Conservation (phyloP, 2,113 vertebrate genomes). For the Tyto alba region DNA sequence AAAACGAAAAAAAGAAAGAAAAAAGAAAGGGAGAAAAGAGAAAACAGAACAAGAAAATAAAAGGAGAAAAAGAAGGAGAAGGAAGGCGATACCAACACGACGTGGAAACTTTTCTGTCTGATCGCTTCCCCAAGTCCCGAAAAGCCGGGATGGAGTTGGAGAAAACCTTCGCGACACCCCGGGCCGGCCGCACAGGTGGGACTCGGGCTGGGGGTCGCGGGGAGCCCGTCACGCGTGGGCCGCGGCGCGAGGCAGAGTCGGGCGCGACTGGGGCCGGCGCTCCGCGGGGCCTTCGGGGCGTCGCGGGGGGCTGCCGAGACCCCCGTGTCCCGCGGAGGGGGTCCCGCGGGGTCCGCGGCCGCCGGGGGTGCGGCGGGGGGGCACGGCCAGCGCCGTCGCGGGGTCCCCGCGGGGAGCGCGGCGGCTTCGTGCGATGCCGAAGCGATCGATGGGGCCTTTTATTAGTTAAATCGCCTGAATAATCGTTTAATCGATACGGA, state of each 20-base stretch:
- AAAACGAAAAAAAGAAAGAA: no score
- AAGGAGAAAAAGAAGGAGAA: not conserved
- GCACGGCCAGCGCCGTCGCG: no score
- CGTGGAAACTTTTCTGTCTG: constrained; percentile 68
- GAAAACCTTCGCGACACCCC: constrained; percentile 80
- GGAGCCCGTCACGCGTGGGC: not conserved
- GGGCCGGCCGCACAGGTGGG: constrained; percentile 92
- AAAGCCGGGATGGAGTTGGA: constrained; percentile 86
- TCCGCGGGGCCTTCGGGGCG: not conserved
- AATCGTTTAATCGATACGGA: constrained; percentile 80
- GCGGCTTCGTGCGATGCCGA: constrained; percentile 51
- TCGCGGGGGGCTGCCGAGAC: not conserved
- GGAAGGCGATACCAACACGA: not conserved
- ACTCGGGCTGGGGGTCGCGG: not conserved
- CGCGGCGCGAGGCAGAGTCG: not conserved
- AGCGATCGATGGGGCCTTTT: constrained; percentile 71
- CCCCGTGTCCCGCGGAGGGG: no score
- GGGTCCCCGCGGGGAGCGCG: not conserved
- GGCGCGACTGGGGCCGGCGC: not conserved
- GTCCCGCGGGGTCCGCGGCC: not conserved
- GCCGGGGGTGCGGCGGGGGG: not conserved
- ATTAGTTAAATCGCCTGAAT: constrained; percentile 80
- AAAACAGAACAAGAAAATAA: no score
- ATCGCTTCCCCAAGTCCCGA: constrained; percentile 64
- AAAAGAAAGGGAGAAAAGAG: no score